phyloP scores from a whole-genome alignment of 2,797 vertebrate genomes.

The Enteromius argenteus region DNA sequence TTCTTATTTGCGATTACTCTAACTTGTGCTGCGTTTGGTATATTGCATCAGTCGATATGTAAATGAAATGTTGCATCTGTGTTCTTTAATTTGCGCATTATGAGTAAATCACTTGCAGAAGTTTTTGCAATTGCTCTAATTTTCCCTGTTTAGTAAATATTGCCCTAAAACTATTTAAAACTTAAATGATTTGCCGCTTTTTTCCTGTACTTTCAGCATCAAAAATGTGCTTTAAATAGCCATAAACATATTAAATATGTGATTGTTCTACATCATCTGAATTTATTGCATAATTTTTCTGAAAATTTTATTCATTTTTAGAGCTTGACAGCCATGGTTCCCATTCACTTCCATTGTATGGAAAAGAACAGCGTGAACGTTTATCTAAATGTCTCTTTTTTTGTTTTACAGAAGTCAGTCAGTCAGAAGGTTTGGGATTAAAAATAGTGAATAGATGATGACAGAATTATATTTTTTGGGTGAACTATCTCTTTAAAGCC shows the following conservation, averaged over 20 bases:
- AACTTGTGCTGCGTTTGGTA: neutral
- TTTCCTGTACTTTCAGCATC: neutral
- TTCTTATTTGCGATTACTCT: neutral
- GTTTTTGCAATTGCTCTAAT: neutral
- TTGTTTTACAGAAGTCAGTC: neutral
- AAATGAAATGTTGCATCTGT: neutral
- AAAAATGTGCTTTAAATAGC: neutral
- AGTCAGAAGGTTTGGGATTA: neutral
- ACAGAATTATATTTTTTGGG: conserved; percentile 9
- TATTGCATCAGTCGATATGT: neutral
- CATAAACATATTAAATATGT: neutral
- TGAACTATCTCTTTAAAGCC: conserved; percentile 22
- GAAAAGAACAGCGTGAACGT: neutral
- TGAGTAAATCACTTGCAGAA: neutral
- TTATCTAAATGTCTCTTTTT: neutral
- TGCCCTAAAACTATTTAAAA: neutral
- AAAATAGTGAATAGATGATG: neutral
- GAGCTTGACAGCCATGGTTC: neutral
- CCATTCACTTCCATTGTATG: neutral
- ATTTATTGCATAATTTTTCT: neutral
- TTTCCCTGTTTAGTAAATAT: neutral
- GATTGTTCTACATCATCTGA: neutral
- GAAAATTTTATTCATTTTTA: neutral
- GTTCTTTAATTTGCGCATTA: neutral
- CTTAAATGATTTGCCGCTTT: neutral